Evolutionary conservation across 2,888 invertebrate species (phyloP).

Genomic region (Macropis europaea): DNA sequence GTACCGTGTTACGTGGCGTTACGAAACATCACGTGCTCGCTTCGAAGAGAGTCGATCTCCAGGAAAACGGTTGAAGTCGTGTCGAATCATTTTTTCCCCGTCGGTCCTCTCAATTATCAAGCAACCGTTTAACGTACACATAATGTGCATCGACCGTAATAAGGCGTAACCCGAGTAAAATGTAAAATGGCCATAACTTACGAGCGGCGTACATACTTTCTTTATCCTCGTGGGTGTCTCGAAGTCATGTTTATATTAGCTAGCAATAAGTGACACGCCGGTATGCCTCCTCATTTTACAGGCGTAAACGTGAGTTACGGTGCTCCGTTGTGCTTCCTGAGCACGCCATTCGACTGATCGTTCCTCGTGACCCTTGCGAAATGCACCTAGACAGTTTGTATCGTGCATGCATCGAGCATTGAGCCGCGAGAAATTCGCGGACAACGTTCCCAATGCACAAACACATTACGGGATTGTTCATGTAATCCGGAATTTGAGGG

Average conservation of each 20-base stretch:
- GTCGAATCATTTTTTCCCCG: not conserved
- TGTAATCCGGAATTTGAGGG: slow-evolving; percentile 5
- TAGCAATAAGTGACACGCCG: slow-evolving; percentile 67
- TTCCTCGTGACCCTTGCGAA: slow-evolving; percentile 38
- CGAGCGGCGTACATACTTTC: slow-evolving; percentile 33
- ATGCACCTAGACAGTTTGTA: not conserved
- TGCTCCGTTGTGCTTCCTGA: slow-evolving; percentile 53
- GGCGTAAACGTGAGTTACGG: slow-evolving; percentile 69
- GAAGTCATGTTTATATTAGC: slow-evolving; percentile 69
- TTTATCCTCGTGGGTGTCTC: slow-evolving; percentile 56
- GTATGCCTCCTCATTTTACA: slow-evolving; percentile 65
- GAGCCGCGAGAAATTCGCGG: not conserved
- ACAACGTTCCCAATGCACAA: not conserved
- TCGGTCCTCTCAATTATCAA: slow-evolving; percentile 37
- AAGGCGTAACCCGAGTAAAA: slow-evolving; percentile 47
- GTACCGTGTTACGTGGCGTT: no score
- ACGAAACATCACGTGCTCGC: not conserved
- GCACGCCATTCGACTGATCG: slow-evolving; percentile 26
- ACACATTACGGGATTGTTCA: not conserved
- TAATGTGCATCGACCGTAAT: slow-evolving; percentile 1
- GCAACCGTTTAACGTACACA: not conserved
- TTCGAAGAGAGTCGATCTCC: not conserved
- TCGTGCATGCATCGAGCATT: not conserved
- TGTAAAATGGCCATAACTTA: slow-evolving; percentile 59
- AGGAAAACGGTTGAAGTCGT: slow-evolving; percentile 6